Evolutionary conservation across 2,797 vertebrate species (phyloP).

Genomic region (Sus cebifrons): DNA sequence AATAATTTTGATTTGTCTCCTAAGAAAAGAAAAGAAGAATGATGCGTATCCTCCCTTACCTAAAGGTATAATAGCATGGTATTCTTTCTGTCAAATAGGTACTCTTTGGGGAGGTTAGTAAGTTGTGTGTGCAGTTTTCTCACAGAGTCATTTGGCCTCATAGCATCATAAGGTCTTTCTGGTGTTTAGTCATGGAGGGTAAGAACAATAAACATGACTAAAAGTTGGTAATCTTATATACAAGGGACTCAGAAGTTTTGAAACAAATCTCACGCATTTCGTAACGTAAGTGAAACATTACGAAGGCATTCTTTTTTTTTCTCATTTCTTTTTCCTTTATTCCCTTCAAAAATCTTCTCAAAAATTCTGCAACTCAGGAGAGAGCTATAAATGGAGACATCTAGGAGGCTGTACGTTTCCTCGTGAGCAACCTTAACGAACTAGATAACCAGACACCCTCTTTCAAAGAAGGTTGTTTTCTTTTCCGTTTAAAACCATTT

Average conservation of each 20-base stretch:
- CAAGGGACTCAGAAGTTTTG: slow-evolving; percentile 46
- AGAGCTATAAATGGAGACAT: neutral
- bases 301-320: slow-evolving; percentile 31
- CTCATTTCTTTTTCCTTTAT: slow-evolving; percentile 19
- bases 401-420: neutral
- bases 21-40: neutral
- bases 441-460: neutral
- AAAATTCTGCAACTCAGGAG: neutral
- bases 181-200: slow-evolving; percentile 52
- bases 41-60: neutral
- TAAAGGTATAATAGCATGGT: neutral
- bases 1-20: neutral
- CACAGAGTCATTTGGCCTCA: neutral
- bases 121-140: neutral
- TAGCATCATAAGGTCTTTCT: slow-evolving; percentile 2
- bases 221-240: slow-evolving; percentile 46
- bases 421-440: slow-evolving; percentile 2
- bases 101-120: neutral
- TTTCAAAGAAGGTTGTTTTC: slow-evolving; percentile 3
- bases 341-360: neutral
- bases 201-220: slow-evolving; percentile 65
- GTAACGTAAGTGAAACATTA: slow-evolving; percentile 55
- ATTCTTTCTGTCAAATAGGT: neutral
- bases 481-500: slow-evolving; percentile 48
- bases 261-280: slow-evolving; percentile 61